Evolutionary conservation across 2,113 vertebrate genomes (phyloP).

Genomic region (Syrrhaptes paradoxus): DNA sequence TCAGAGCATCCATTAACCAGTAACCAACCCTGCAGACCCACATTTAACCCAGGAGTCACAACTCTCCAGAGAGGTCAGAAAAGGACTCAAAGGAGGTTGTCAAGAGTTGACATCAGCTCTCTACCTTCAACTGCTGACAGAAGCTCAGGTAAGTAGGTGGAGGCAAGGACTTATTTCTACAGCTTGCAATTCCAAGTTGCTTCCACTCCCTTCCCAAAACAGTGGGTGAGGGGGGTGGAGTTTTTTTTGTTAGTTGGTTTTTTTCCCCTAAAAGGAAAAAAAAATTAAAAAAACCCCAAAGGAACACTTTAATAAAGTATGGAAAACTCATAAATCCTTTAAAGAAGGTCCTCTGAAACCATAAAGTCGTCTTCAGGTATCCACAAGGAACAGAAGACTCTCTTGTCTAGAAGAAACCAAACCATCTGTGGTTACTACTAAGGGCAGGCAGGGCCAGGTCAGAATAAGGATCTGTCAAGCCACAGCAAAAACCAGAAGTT

Average conservation of each 20-base stretch:
- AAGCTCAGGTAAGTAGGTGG: not conserved
- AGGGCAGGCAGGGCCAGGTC: not conserved
- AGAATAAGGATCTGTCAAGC: not conserved
- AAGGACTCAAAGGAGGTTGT: not conserved
- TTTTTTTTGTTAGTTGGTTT: not conserved
- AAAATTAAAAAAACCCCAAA: not conserved
- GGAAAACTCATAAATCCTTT: not conserved
- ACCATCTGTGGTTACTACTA: not conserved
- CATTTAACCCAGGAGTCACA: not conserved
- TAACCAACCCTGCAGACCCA: not conserved
- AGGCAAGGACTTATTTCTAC: not conserved
- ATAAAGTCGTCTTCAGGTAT: not conserved
- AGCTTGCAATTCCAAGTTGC: not conserved
- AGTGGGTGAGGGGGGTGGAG: fast-evolving
- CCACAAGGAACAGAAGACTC: not conserved
- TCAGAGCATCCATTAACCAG: not conserved
- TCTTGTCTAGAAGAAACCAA: not conserved
- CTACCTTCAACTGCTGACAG: not conserved
- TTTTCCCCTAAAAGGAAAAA: not conserved
- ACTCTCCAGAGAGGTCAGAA: not conserved
- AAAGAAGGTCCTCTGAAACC: not conserved
- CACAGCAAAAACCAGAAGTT: not conserved
- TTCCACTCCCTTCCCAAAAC: not conserved
- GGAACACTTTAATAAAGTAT: not conserved
- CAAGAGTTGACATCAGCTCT: not conserved